phyloP scores from a whole-genome alignment of 2,113 vertebrate genomes.

The Aphelocoma coerulescens region DNA sequence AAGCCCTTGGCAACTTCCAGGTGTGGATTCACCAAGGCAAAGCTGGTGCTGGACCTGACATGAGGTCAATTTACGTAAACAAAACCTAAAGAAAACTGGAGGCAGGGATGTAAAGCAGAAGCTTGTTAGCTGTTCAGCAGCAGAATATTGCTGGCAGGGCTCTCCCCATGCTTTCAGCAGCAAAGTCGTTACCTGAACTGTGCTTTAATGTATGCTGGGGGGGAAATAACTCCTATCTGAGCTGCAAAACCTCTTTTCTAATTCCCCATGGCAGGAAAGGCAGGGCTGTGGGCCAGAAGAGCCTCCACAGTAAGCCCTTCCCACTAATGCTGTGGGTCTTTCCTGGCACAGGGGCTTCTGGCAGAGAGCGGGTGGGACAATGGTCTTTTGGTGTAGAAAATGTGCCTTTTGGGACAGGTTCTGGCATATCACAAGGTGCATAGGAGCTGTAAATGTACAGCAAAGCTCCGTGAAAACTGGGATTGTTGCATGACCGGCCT shows the following conservation, averaged over 20 bases:
- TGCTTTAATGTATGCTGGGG: neutral
- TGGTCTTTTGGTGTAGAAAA: neutral
- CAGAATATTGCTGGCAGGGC: neutral
- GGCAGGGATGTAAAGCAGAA: neutral
- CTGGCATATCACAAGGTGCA: neutral
- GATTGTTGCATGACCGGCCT: neutral
- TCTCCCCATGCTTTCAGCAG: neutral
- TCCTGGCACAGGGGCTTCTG: accelerated
- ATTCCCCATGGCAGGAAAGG: neutral
- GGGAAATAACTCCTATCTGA: neutral
- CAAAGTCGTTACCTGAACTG: neutral
- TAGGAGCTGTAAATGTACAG: neutral
- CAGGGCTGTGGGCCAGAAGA: neutral
- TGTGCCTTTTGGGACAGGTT: neutral
- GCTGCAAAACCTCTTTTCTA: neutral
- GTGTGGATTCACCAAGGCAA: neutral
- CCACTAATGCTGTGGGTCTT: neutral
- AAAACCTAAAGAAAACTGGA: neutral
- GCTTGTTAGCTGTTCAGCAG: neutral
- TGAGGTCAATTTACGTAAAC: neutral
- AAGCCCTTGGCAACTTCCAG: neutral
- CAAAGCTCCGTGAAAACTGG: constrained; percentile 18
- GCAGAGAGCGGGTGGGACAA: neutral
- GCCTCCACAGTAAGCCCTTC: neutral
- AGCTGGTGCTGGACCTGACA: neutral